These are phyloP conservation scores for Petrolisthes manimaculis DNA, from an alignment of 2,888 invertebrate genomes.

Conservation along the genomic window DNA sequence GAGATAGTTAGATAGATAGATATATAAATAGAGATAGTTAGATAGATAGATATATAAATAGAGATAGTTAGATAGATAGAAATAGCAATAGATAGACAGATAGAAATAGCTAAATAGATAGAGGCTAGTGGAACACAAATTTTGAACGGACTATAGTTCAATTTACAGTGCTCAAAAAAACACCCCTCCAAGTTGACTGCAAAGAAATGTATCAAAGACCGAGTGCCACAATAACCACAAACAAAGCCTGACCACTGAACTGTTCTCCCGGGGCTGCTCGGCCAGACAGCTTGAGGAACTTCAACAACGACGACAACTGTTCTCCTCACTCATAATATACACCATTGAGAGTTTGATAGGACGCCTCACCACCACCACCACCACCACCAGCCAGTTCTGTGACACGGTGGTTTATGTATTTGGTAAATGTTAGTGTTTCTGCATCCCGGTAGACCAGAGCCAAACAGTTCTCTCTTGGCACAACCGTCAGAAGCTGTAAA, in stretches of 20 bases:
- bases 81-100: too few species aligned
- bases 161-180: too few species aligned
- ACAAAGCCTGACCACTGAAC: not conserved
- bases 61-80: too few species aligned
- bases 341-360: not conserved
- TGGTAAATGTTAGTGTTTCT: conserved; percentile 72
- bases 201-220: too few species aligned
- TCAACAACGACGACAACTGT: not conserved
- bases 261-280: not conserved
- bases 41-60: too few species aligned
- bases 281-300: too few species aligned
- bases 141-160: too few species aligned
- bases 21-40: too few species aligned
- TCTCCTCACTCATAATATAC: conserved; percentile 21
- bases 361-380: not conserved
- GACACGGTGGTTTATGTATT: conserved; percentile 71
- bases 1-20: too few species aligned
- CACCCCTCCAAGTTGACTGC: too few species aligned
- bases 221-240: not conserved
- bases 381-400: not conserved
- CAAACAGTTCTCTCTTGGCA: conserved; percentile 71
- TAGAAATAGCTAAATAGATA: too few species aligned
- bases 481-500: conserved; percentile 72
- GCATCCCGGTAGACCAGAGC: conserved; percentile 72
- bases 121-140: too few species aligned